These are phyloP conservation scores for Sialia sialis DNA, from an alignment of 2,113 vertebrate genomes.

Conservation along the genomic window DNA sequence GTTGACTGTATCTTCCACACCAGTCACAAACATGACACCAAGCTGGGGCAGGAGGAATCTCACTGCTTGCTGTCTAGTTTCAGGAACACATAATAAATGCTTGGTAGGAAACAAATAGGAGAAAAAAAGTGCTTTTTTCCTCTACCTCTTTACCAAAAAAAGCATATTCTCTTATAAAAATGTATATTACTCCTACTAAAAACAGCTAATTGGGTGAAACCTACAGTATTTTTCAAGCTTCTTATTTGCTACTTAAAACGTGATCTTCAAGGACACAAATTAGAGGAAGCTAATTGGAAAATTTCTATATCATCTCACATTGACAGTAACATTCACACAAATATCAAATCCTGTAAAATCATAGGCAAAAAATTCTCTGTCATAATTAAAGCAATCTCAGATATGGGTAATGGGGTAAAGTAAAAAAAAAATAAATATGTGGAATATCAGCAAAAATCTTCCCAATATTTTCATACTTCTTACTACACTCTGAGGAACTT, in stretches of 20 bases:
- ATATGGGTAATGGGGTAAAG: neutral
- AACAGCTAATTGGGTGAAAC: neutral
- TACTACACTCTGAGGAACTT: neutral
- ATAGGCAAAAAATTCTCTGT: neutral
- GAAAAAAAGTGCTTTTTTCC: neutral
- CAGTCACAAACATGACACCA: accelerated
- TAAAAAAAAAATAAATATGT: neutral
- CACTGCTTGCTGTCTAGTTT: neutral
- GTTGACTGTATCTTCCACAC: neutral
- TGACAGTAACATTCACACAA: neutral
- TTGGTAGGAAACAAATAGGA: neutral
- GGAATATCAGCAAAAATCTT: neutral
- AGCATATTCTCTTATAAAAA: neutral
- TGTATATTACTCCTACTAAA: neutral
- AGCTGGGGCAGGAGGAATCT: neutral
- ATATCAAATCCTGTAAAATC: neutral
- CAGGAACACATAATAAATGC: neutral
- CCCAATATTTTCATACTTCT: neutral
- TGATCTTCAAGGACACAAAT: neutral
- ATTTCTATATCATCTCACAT: neutral
- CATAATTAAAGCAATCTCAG: neutral
- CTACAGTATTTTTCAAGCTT: neutral
- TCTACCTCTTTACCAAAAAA: neutral
- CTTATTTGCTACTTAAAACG: neutral
- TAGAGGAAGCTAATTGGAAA: neutral